phyloP scores from a whole-genome alignment of 2,797 vertebrate genomes.

The Poeciliopsis gracilis region DNA sequence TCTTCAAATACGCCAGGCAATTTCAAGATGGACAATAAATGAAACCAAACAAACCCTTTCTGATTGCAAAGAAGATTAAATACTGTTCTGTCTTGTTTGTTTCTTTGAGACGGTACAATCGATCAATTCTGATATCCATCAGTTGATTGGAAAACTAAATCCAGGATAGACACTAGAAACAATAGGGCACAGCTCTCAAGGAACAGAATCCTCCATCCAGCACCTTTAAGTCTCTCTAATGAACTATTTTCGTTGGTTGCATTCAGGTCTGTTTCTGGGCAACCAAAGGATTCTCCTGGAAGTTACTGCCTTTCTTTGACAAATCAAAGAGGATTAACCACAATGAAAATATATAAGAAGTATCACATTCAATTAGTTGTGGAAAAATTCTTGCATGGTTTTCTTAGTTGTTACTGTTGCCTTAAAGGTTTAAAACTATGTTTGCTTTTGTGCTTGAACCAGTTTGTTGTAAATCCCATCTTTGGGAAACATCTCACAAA shows the following conservation, averaged over 20 bases:
- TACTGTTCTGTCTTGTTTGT: background rate
- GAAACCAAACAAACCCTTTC: background rate
- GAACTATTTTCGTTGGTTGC: slow-evolving; percentile 9
- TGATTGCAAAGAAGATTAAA: background rate
- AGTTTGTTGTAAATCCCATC: background rate
- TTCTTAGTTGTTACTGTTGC: background rate
- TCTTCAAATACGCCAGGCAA: background rate
- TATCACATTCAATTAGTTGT: background rate
- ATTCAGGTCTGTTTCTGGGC: slow-evolving; percentile 25
- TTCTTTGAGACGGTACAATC: background rate
- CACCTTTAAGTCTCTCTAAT: slow-evolving; percentile 16
- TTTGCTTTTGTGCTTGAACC: background rate
- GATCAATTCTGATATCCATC: background rate
- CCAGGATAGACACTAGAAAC: background rate
- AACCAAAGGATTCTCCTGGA: slow-evolving; percentile 9
- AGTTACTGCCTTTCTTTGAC: slow-evolving; percentile 5
- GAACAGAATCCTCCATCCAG: slow-evolving; percentile 11
- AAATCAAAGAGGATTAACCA: slow-evolving; percentile 8
- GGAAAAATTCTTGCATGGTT: background rate
- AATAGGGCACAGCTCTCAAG: background rate
- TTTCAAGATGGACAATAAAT: background rate
- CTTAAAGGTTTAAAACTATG: background rate
- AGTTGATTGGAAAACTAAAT: slow-evolving; percentile 8
- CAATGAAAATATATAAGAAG: slow-evolving; percentile 6
- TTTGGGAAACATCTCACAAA: background rate